Evolutionary conservation across 2,113 vertebrate genomes (phyloP).

Genomic region (Actinemys pallida): DNA sequence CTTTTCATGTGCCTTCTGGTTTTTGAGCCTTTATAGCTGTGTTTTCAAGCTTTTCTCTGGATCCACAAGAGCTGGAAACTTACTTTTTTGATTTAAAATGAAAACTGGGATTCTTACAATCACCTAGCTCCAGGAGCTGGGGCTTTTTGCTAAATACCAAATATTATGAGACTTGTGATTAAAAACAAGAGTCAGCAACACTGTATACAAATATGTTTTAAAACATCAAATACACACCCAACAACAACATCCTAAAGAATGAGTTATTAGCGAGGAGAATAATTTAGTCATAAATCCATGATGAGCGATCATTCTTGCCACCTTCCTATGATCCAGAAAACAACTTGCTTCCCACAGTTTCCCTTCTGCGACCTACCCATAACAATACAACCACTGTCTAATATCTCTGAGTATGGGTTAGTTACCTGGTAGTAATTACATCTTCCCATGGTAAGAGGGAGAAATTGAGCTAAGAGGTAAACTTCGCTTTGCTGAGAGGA

Average conservation of each 20-base stretch:
- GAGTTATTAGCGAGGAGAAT: neutral
- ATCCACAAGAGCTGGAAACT: neutral
- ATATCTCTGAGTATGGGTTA: neutral
- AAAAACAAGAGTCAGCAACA: constrained; percentile 5
- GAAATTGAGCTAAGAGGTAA: neutral
- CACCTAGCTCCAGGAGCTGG: neutral
- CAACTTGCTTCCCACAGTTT: neutral
- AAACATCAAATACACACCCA: neutral
- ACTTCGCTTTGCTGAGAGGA: neutral
- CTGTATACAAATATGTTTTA: neutral
- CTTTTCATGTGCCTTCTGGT: neutral
- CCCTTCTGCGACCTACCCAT: neutral
- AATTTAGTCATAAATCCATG: neutral
- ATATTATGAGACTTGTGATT: neutral
- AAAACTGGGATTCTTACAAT: neutral
- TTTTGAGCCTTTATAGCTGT: neutral
- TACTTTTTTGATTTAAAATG: neutral
- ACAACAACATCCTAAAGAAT: neutral
- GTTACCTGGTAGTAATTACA: neutral
- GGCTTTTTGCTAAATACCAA: neutral
- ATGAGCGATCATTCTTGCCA: neutral
- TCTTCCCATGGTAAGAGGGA: neutral
- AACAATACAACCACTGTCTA: neutral
- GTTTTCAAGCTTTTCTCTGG: neutral
- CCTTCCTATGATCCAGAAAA: neutral